phyloP scores from a whole-genome alignment of 2,888 invertebrate species.

The Dasysyrphus albostriatus region DNA sequence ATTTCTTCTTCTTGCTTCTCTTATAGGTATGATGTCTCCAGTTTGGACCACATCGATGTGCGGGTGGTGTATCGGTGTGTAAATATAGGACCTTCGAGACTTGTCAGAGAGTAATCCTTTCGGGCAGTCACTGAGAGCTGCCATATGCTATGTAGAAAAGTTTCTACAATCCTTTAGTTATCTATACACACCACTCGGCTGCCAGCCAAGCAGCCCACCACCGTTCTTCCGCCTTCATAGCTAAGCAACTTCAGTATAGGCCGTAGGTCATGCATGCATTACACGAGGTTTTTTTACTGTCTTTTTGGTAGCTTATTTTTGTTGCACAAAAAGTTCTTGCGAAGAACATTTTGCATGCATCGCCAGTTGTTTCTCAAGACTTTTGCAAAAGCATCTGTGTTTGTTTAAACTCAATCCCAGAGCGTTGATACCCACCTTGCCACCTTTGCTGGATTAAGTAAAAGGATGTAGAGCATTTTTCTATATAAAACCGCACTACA shows the following conservation, averaged over 20 bases:
- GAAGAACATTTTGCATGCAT: slow-evolving; percentile 63
- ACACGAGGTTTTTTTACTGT: slow-evolving; percentile 38
- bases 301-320: slow-evolving; percentile 26
- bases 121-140: slow-evolving; percentile 37
- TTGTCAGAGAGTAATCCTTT: slow-evolving; percentile 55
- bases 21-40: neutral
- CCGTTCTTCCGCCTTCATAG: neutral
- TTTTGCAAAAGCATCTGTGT: slow-evolving; percentile 47
- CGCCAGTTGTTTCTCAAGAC: slow-evolving; percentile 62
- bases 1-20: slow-evolving; percentile 42
- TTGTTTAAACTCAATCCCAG: slow-evolving; percentile 12
- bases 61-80: slow-evolving; percentile 4
- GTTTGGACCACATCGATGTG: slow-evolving; percentile 3
- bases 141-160: slow-evolving; percentile 62
- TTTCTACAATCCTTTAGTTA: slow-evolving; percentile 32
- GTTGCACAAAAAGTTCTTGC: slow-evolving; percentile 42
- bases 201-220: neutral
- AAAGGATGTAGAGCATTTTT: neutral
- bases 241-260: slow-evolving; percentile 55
- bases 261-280: slow-evolving; percentile 73
- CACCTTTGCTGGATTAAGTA: neutral
- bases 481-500: neutral
- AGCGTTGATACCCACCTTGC: neutral
- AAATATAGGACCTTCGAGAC: neutral
- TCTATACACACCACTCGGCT: neutral